phyloP scores from a whole-genome alignment of 1,140 invertebrate genomes.

The Polypedilum vanderplanki region DNA sequence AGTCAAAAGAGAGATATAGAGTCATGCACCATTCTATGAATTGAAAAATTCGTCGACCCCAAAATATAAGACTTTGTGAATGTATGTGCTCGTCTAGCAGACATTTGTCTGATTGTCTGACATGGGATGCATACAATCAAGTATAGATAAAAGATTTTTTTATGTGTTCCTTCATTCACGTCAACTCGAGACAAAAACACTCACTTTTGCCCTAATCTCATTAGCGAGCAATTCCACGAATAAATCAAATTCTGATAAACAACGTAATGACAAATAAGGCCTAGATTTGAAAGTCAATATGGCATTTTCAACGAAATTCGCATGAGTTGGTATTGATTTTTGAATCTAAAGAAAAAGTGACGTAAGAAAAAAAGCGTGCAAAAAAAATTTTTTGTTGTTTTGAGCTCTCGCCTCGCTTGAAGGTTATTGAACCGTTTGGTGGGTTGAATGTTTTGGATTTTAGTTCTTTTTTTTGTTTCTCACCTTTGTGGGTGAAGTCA shows the following conservation, averaged over 20 bases:
- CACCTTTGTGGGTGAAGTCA: not conserved
- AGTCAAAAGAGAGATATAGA: not conserved
- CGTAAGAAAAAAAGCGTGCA: conserved; percentile 1
- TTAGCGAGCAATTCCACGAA: not conserved
- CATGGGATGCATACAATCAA: not conserved
- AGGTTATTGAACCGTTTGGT: not conserved
- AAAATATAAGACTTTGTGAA: not conserved
- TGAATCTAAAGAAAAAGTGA: not conserved
- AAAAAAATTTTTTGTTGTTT: not conserved
- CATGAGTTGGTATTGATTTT: not conserved
- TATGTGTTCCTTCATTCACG: not conserved
- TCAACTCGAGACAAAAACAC: not conserved
- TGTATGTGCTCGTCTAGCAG: not conserved
- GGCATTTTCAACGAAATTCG: not conserved
- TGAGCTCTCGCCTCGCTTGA: not conserved
- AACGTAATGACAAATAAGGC: not conserved
- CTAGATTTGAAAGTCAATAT: not conserved
- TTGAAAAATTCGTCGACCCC: not conserved
- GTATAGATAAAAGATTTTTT: not conserved
- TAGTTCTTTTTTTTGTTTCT: not conserved
- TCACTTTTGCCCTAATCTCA: not conserved
- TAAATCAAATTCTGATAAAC: not conserved
- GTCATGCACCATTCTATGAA: not conserved
- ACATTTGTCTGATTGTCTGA: not conserved
- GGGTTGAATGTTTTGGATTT: not conserved